Conservation (phyloP, 2,888 invertebrate genomes). For the Eupithecia dodoneata region DNA sequence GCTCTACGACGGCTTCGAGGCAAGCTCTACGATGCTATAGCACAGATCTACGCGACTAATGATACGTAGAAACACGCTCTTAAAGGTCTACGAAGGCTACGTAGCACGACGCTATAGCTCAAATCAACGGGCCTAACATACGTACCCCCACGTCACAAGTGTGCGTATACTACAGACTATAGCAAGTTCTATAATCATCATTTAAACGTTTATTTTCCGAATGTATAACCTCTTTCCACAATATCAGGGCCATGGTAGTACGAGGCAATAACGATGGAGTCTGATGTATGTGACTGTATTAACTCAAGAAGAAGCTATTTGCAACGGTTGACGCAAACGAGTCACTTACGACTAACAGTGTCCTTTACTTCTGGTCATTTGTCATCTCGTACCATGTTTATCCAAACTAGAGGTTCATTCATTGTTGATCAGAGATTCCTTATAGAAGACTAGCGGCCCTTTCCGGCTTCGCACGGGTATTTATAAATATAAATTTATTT, state of each 20-base stretch:
- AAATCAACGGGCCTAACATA: too few relatives aligned
- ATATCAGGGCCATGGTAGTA: neutral
- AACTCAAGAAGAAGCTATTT: neutral
- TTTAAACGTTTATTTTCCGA: neutral
- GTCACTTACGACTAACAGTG: neutral
- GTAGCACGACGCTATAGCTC: too few relatives aligned
- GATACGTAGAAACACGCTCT: too few relatives aligned
- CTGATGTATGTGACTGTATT: neutral
- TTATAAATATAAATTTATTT: too few relatives aligned
- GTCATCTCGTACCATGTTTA: neutral
- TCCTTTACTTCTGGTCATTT: neutral
- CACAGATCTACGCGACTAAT: neutral
- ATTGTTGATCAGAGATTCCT: neutral
- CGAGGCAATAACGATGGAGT: neutral
- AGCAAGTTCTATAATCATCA: neutral
- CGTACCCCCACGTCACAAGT: too few relatives aligned
- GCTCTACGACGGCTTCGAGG: neutral
- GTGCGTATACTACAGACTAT: too few relatives aligned
- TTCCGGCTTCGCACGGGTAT: too few relatives aligned
- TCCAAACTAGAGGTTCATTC: neutral
- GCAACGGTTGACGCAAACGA: neutral
- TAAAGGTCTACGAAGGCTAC: too few relatives aligned
- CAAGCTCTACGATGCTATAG: neutral
- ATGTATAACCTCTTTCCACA: neutral
- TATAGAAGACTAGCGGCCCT: neutral